A percentile compares a stretch with the other conserved stretches of the same genome.
These are phyloP conservation scores for Echinops telfairi DNA, from an alignment of 2,113 vertebrate genomes.

Conservation along the genomic window DNA sequence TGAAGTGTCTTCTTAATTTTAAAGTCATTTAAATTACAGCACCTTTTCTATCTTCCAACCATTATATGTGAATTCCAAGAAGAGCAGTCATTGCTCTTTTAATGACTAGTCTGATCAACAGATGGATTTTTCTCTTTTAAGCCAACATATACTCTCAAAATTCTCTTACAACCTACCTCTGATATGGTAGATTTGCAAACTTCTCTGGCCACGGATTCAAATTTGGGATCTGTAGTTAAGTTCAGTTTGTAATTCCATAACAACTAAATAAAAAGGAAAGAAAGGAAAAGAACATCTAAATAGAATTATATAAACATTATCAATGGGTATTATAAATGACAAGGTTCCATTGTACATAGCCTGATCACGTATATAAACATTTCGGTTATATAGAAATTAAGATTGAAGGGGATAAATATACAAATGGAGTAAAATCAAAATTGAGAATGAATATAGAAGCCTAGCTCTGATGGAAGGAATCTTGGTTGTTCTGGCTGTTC, in stretches of 20 bases:
- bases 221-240: slow-evolving; percentile 97
- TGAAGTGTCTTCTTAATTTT: not conserved
- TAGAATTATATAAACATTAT: slow-evolving; percentile 40
- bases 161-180: slow-evolving; percentile 88
- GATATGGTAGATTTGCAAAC: slow-evolving; percentile 96
- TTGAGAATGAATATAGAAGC: not conserved
- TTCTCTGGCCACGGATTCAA: slow-evolving; percentile 96
- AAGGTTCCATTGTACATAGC: slow-evolving; percentile 1
- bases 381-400: not conserved
- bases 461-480: not conserved
- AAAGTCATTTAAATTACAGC: not conserved
- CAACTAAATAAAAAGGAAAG: slow-evolving; percentile 85
- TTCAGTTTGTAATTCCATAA: slow-evolving; percentile 99
- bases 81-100: not conserved
- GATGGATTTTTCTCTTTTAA: slow-evolving; percentile 32
- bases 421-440: slow-evolving; percentile 57
- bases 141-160: slow-evolving; percentile 17
- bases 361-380: slow-evolving; percentile 44
- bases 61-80: slow-evolving; percentile 40
- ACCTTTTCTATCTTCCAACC: not conserved
- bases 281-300: slow-evolving; percentile 13
- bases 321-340: not conserved
- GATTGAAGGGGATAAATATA: not conserved
- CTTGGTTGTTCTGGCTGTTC: not conserved
- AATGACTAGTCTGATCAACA: slow-evolving; percentile 6